A percentile compares a stretch with the other conserved stretches of the same genome.
Evolutionary conservation across 1,140 invertebrate species (phyloP).

Genomic region (Drosophila carrolli): DNA sequence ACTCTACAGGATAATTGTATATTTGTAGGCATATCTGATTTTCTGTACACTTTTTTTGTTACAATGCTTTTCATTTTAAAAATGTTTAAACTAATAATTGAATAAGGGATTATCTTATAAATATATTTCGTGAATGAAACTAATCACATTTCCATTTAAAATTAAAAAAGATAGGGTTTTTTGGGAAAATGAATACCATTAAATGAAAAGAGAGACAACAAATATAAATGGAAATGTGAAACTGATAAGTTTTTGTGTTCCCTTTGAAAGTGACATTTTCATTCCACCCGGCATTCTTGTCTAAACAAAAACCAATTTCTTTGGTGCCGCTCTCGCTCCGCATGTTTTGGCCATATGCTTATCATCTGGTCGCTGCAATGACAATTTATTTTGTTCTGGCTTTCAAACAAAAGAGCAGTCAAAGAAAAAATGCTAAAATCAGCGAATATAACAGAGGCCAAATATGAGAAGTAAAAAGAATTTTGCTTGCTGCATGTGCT

Average conservation of each 20-base stretch:
- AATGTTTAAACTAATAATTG: too few relatives aligned
- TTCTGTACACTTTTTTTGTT: too few relatives aligned
- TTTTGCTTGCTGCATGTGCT: slow-evolving; percentile 43
- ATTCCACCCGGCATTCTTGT: slow-evolving; percentile 16
- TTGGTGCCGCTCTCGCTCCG: slow-evolving; percentile 20
- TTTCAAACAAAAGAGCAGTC: slow-evolving; percentile 65
- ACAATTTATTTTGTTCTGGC: slow-evolving; percentile 63
- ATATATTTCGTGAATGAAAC: not conserved
- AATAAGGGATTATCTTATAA: too few relatives aligned
- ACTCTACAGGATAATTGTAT: not conserved
- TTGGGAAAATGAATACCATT: not conserved
- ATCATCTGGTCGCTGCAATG: slow-evolving; percentile 57
- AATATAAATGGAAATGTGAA: not conserved
- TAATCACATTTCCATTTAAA: not conserved
- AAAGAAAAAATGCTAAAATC: slow-evolving; percentile 33
- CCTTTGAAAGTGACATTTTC: slow-evolving; percentile 20
- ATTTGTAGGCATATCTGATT: too few relatives aligned
- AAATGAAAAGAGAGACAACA: too few relatives aligned
- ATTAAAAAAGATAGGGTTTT: not conserved
- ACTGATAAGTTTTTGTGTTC: not conserved
- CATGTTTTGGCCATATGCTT: slow-evolving; percentile 56
- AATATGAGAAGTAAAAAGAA: slow-evolving; percentile 25
- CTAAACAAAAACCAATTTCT: slow-evolving; percentile 29
- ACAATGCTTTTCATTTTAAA: too few relatives aligned
- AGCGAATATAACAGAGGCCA: slow-evolving; percentile 28